phyloP scores from a whole-genome alignment of 2,797 vertebrate species.

The Buceros bicornis region DNA sequence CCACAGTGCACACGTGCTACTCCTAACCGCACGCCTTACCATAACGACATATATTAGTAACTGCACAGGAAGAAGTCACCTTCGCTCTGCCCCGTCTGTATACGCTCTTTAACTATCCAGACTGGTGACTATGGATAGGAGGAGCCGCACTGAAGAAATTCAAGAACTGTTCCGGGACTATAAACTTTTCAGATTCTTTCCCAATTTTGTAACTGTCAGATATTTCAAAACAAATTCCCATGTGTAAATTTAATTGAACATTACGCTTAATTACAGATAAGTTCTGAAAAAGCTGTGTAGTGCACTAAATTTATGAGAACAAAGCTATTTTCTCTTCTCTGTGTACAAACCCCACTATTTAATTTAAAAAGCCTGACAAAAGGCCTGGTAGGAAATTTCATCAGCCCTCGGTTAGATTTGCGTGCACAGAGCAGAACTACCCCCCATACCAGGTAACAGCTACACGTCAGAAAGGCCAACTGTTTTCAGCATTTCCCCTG shows the following conservation, averaged over 20 bases:
- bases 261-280: neutral
- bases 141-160: neutral
- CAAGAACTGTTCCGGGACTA: neutral
- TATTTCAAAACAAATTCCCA: neutral
- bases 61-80: neutral
- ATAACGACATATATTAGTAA: rapidly evolving
- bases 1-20: rapidly evolving
- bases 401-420: neutral
- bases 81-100: neutral
- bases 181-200: neutral
- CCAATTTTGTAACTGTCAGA: neutral
- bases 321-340: neutral
- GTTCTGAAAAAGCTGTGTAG: neutral
- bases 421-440: neutral
- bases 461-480: neutral
- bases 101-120: neutral
- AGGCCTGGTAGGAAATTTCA: neutral
- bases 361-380: neutral
- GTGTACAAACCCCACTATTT: neutral
- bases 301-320: neutral
- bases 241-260: rapidly evolving
- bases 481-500: neutral
- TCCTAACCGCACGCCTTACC: neutral
- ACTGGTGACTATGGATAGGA: too few species aligned
- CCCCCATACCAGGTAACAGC: neutral